These are phyloP conservation scores for Emmelina monodactyla DNA, from an alignment of 2,888 invertebrate species.

Conservation along the genomic window DNA sequence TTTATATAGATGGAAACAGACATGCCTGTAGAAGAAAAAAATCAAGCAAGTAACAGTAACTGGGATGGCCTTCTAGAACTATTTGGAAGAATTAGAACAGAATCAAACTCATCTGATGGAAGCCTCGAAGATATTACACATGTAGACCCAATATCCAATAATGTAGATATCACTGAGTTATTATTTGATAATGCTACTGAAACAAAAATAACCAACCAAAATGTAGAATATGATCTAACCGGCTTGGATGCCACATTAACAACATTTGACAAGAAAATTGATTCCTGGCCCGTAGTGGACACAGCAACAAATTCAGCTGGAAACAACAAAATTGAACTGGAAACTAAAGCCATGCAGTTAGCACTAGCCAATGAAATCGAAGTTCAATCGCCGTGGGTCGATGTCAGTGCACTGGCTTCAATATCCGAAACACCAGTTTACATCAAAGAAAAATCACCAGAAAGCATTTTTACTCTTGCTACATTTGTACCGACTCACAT, in stretches of 20 bases:
- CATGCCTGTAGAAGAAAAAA: too few relatives aligned
- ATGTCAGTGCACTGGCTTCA: conserved; percentile 73
- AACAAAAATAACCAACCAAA: conserved; percentile 27
- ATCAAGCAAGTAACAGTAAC: conserved; percentile 25
- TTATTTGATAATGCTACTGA: conserved; percentile 41
- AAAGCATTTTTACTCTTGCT: conserved; percentile 61
- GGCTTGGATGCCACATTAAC: conserved; percentile 32
- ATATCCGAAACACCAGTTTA: conserved; percentile 70
- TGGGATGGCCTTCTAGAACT: conserved; percentile 57
- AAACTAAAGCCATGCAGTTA: conserved; percentile 70
- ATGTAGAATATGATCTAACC: conserved; percentile 42
- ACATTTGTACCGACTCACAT: conserved; percentile 71
- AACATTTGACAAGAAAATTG: conserved; percentile 31
- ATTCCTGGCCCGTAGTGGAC: conserved; percentile 28
- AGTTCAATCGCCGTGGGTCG: conserved; percentile 77
- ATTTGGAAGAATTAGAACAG: conserved; percentile 51
- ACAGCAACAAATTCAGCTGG: conserved; percentile 20
- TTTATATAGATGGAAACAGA: too few relatives aligned
- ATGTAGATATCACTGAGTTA: conserved; percentile 47
- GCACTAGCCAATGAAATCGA: conserved; percentile 80
- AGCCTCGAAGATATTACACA: conserved; percentile 43
- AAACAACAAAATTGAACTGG: conserved; percentile 31
- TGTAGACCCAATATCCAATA: conserved; percentile 27
- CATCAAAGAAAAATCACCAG: conserved; percentile 66
- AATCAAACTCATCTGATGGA: conserved; percentile 47